Evolutionary conservation across 2,113 vertebrate genomes (phyloP).

Genomic region (Bufo bufo): DNA sequence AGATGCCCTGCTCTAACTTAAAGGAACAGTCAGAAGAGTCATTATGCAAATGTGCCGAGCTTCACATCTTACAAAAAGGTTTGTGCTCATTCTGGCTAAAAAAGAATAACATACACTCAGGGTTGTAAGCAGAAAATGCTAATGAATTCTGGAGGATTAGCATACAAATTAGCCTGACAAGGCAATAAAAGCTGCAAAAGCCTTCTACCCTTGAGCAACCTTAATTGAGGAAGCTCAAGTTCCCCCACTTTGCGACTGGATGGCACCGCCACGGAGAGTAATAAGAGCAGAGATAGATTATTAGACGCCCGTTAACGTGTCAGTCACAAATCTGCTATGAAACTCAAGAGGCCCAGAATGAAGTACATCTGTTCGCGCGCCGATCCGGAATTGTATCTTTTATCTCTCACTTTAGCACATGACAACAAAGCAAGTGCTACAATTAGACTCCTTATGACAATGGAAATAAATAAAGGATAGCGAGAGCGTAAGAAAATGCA

Average conservation of each 20-base stretch:
- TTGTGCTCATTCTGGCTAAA: not conserved
- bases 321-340: constrained; percentile 38
- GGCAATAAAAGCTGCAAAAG: constrained; percentile 41
- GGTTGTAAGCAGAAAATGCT: constrained; percentile 24
- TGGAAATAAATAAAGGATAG: constrained; percentile 3
- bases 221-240: constrained; percentile 42
- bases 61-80: constrained; percentile 1
- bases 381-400: constrained; percentile 34
- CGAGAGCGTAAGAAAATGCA: not conserved
- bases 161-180: constrained; percentile 40
- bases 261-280: constrained; percentile 32
- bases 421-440: constrained; percentile 21
- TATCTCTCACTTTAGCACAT: constrained; percentile 26
- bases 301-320: constrained; percentile 45
- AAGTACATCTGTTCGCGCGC: constrained; percentile 36
- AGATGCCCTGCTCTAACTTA: constrained; percentile 28
- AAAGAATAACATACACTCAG: constrained; percentile 15
- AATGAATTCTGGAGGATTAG: constrained; percentile 46
- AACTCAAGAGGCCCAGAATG: constrained; percentile 47
- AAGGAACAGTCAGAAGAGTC: constrained; percentile 38
- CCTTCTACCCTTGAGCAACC: constrained; percentile 41
- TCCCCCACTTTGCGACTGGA: constrained; percentile 22
- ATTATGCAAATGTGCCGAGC: constrained; percentile 31
- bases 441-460: constrained; percentile 13
- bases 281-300: constrained; percentile 42